phyloP scores from a whole-genome alignment of 2,888 invertebrate species.

The Oscheius myriophilus region DNA sequence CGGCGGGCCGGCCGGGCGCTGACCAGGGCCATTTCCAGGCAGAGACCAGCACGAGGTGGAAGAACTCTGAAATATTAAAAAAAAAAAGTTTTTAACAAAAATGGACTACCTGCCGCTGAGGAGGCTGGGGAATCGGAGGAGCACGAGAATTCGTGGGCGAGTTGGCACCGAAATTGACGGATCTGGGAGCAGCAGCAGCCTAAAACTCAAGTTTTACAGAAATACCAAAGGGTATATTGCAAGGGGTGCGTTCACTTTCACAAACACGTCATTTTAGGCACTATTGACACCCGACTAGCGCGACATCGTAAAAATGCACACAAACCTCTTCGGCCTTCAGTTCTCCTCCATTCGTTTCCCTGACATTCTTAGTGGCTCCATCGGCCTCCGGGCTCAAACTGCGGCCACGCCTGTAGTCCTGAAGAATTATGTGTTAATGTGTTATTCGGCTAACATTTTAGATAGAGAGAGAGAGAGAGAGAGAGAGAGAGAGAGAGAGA shows the following conservation, averaged over 20 bases:
- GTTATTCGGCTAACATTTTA: too few relatives aligned
- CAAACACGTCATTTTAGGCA: too few relatives aligned
- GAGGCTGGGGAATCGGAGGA: slow-evolving; percentile 12
- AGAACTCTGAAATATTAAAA: background rate
- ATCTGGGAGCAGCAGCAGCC: background rate
- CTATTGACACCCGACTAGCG: too few relatives aligned
- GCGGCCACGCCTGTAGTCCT: slow-evolving; percentile 5
- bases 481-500: background rate
- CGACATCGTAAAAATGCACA: too few relatives aligned
- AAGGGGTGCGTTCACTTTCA: too few relatives aligned
- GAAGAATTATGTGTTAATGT: too few relatives aligned
- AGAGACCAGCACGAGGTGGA: slow-evolving; percentile 27
- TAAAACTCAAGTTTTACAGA: too few relatives aligned
- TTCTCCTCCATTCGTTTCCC: slow-evolving; percentile 5
- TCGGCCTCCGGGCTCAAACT: slow-evolving; percentile 4
- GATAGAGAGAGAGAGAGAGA: too few relatives aligned
- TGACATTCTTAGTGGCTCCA: background rate
- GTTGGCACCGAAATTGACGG: slow-evolving; percentile 13
- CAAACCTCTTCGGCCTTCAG: background rate
- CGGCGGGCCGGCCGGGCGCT: slow-evolving; percentile 42
- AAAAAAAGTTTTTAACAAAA: too few relatives aligned
- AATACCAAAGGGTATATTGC: too few relatives aligned
- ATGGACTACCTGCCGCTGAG: slow-evolving; percentile 23
- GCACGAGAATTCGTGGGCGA: slow-evolving; percentile 17
- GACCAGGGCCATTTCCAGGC: slow-evolving; percentile 4